Percentiles rank a stretch among this genome's conserved stretches.
phyloP scores from a whole-genome alignment of 2,113 vertebrate genomes.

The Saguinus midas region DNA sequence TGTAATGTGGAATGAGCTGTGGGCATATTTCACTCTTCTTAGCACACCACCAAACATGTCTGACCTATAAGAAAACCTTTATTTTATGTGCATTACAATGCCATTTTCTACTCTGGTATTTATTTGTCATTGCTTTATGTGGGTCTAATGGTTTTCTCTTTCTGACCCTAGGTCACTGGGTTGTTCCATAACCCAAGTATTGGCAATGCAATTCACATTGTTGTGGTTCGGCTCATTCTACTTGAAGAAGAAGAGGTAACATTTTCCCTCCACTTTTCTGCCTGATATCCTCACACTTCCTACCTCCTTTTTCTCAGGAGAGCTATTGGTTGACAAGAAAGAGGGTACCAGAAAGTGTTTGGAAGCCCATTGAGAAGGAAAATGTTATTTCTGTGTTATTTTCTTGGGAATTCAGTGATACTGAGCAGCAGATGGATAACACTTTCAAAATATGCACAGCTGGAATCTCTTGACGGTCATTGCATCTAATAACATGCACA shows the following conservation, averaged over 20 bases:
- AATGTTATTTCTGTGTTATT: neutral
- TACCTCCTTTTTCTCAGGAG: neutral
- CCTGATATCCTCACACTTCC: fast-evolving
- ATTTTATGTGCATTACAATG: neutral
- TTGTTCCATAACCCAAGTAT: conserved; percentile 97
- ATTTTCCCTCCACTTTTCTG: neutral
- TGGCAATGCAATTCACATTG: conserved; percentile 96
- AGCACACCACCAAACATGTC: neutral
- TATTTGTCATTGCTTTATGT: neutral
- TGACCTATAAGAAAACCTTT: neutral
- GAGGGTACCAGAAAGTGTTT: neutral
- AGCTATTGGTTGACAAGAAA: neutral
- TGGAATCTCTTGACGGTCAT: neutral
- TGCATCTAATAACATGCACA: neutral
- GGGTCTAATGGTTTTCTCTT: conserved; percentile 64
- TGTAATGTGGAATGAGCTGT: neutral
- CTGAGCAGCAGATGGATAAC: neutral
- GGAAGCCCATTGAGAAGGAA: neutral
- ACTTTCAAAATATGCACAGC: neutral
- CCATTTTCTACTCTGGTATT: neutral
- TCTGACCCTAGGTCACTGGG: conserved; percentile 90
- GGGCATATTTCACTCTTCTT: neutral
- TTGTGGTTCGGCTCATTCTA: conserved; percentile 95
- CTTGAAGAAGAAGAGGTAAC: conserved; percentile 96
- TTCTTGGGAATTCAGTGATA: neutral